Evolutionary conservation across 1,140 invertebrate genomes (phyloP).

Genomic region (Euschistus heros): DNA sequence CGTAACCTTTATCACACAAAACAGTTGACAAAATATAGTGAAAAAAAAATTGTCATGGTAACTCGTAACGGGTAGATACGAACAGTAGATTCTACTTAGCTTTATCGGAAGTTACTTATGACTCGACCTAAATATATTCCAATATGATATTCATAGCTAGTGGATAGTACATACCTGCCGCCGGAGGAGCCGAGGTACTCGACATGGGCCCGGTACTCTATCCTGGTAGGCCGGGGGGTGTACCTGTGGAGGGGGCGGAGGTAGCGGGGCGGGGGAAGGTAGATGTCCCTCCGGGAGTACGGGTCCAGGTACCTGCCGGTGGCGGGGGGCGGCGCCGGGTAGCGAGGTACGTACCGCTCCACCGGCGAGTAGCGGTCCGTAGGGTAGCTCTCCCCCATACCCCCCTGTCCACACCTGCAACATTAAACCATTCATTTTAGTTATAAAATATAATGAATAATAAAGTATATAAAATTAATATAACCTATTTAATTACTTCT

Average conservation of each 20-base stretch:
- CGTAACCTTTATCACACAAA: too few species aligned
- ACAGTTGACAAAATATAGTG: too few species aligned
- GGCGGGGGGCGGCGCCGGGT: not conserved
- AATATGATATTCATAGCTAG: too few species aligned
- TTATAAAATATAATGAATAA: too few species aligned
- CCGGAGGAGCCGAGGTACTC: conserved; percentile 25
- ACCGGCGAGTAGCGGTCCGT: conserved; percentile 22
- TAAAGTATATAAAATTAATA: too few species aligned
- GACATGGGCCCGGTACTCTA: conserved; percentile 24
- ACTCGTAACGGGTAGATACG: too few species aligned
- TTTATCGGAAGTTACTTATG: too few species aligned
- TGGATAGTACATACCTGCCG: conserved; percentile 15
- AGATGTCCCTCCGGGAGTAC: conserved; percentile 18
- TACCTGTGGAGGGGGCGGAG: conserved; percentile 23
- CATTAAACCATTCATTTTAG: too few species aligned
- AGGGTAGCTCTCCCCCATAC: conserved; percentile 15
- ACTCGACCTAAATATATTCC: too few species aligned
- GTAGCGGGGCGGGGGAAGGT: conserved; percentile 19
- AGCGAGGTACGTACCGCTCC: conserved; percentile 22
- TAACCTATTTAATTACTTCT: too few species aligned
- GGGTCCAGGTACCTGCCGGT: conserved; percentile 20
- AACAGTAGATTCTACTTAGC: too few species aligned
- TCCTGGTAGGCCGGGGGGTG: conserved; percentile 23
- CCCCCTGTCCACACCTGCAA: conserved; percentile 22
- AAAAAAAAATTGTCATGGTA: too few species aligned